Evolutionary conservation across 2,888 invertebrate species (phyloP).

Genomic region (Criorhina ranunculi): DNA sequence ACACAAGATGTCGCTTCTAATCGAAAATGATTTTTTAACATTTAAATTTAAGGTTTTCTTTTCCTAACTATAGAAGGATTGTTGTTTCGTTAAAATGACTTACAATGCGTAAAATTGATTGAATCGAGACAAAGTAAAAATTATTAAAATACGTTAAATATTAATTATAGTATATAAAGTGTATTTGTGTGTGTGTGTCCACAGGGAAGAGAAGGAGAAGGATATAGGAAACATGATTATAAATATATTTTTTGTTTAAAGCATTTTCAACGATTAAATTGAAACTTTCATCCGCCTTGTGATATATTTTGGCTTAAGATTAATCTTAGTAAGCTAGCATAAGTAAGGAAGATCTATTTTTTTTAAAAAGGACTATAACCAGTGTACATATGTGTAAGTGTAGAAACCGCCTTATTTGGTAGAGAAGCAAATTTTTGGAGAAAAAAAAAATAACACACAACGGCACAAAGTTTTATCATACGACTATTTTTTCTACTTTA

Average conservation of each 20-base stretch:
- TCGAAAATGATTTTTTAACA: constrained; percentile 17
- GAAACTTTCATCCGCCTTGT: constrained; percentile 6
- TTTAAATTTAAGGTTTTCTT: constrained; percentile 9
- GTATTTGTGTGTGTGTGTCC: constrained; percentile 13
- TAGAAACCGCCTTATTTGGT: constrained; percentile 26
- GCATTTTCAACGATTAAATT: constrained; percentile 37
- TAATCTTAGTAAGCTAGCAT: constrained; percentile 34
- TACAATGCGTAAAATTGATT: constrained; percentile 48
- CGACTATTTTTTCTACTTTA: constrained; percentile 78
- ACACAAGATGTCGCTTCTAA: constrained; percentile 17
- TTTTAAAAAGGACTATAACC: constrained; percentile 17
- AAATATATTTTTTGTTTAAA: constrained; percentile 18
- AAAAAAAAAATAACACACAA: constrained; percentile 15
- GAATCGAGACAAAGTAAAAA: constrained; percentile 69
- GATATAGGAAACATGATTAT: constrained; percentile 16
- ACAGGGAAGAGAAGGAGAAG: constrained; percentile 33
- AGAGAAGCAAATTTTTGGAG: constrained; percentile 20
- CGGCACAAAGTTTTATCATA: constrained; percentile 8
- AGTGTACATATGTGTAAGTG: constrained; percentile 15
- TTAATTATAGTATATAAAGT: constrained; percentile 7
- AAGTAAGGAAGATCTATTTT: constrained; percentile 43
- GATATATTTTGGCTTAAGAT: constrained; percentile 7
- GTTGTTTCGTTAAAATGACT: constrained; percentile 39
- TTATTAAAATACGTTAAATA: constrained; percentile 49
- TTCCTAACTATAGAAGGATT: constrained; percentile 56